Percentiles rank a stretch among this genome's conserved stretches.
phyloP scores from a whole-genome alignment of 2,113 vertebrate genomes.

The Hystrix cristata region DNA sequence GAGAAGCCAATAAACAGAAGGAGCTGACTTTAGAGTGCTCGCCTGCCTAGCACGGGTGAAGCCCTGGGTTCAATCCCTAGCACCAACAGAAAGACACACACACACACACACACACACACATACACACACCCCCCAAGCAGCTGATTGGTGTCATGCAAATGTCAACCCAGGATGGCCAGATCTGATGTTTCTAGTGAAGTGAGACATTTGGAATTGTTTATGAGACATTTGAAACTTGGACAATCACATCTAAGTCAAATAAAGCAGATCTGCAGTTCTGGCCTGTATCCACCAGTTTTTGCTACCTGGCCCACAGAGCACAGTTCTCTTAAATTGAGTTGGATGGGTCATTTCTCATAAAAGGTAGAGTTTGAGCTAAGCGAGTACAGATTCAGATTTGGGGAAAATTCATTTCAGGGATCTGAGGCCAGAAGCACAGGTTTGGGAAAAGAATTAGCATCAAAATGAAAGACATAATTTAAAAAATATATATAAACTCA shows the following conservation, averaged over 20 bases:
- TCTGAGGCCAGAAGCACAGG: not conserved
- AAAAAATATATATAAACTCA: not conserved
- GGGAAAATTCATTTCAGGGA: not conserved
- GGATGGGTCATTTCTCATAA: not conserved
- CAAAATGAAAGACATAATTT: not conserved
- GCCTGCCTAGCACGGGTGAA: not conserved
- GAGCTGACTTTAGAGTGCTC: not conserved
- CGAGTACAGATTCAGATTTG: not conserved
- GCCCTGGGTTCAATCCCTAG: not conserved
- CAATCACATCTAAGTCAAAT: not conserved
- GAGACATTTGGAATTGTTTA: not conserved
- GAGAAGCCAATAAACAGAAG: not conserved
- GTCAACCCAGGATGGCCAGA: not conserved
- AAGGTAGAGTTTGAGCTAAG: not conserved
- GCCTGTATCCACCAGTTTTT: not conserved
- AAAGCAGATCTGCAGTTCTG: not conserved
- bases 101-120: not conserved
- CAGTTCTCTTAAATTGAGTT: not conserved
- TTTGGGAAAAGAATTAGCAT: not conserved
- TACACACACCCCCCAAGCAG: too few relatives aligned
- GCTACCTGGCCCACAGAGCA: not conserved
- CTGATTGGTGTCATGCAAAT: not conserved
- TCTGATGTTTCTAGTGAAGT: not conserved
- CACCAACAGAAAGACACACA: not conserved
- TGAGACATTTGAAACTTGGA: not conserved